Conservation (phyloP, 1,140 invertebrate species). For the Holcopasites calliopsidis region DNA sequence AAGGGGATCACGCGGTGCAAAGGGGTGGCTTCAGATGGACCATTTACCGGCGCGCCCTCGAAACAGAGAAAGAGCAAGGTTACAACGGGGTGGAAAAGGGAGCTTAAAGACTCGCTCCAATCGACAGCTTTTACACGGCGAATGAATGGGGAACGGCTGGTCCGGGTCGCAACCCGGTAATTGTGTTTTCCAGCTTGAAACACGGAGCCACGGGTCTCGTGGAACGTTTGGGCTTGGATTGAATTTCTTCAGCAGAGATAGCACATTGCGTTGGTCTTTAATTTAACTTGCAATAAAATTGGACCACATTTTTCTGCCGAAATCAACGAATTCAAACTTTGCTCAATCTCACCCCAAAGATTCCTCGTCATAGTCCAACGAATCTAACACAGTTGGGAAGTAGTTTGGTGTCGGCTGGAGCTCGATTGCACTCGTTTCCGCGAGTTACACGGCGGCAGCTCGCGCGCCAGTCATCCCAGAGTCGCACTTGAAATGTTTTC, state of each 20-base stretch:
- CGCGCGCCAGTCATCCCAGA: constrained; percentile 14
- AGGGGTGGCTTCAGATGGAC: constrained; percentile 26
- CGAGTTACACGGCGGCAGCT: constrained; percentile 29
- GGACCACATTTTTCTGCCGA: no score
- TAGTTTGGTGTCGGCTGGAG: constrained; percentile 38
- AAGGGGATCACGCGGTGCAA: background rate
- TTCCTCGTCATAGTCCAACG: background rate
- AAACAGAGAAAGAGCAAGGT: constrained; percentile 20
- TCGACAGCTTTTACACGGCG: constrained; percentile 59
- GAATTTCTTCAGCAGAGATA: background rate
- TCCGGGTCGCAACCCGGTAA: constrained; percentile 53
- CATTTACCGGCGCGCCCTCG: constrained; percentile 42
- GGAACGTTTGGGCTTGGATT: background rate
- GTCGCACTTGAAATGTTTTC: constrained; percentile 52
- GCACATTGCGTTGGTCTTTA: background rate
- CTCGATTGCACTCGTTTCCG: constrained; percentile 52
- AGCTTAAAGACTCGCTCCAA: constrained; percentile 54
- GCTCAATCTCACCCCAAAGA: background rate
- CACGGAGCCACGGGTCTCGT: constrained; percentile 4
- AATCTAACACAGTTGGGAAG: constrained; percentile 51
- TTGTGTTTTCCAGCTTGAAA: constrained; percentile 61
- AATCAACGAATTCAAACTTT: background rate
- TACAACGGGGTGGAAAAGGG: constrained; percentile 15
- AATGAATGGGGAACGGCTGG: constrained; percentile 13
- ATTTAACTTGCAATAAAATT: background rate